phyloP scores from a whole-genome alignment of 2,888 invertebrate genomes.

The Athrips mouffetella region DNA sequence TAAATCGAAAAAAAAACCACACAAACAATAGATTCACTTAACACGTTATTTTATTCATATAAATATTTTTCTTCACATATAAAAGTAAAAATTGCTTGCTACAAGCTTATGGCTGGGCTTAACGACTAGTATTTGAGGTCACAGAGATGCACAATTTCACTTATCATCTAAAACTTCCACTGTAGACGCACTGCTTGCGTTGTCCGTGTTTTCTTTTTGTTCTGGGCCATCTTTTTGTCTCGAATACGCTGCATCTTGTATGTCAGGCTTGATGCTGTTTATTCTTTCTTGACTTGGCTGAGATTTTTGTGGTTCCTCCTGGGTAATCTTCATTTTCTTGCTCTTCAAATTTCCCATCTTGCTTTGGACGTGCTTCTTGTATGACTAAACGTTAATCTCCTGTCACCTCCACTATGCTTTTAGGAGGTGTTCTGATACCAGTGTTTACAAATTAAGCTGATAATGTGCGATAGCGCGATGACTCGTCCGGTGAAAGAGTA shows the following conservation, averaged over 20 bases:
- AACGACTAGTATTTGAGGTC: conserved; percentile 9
- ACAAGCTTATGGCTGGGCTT: background rate
- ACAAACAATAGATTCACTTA: no score
- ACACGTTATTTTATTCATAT: background rate
- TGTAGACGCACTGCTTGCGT: conserved; percentile 68
- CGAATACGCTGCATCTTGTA: conserved; percentile 31
- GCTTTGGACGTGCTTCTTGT: conserved; percentile 23
- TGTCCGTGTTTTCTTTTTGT: conserved; percentile 36
- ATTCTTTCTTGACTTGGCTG: conserved; percentile 35
- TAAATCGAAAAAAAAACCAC: no score
- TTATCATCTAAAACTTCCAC: conserved; percentile 71
- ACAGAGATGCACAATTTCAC: conserved; percentile 33
- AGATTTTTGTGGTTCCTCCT: conserved; percentile 35
- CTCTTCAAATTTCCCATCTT: conserved; percentile 70
- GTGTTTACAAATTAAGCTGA: conserved; percentile 24
- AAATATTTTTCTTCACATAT: no score
- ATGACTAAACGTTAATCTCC: background rate
- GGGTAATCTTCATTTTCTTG: conserved; percentile 63
- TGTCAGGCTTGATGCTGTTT: conserved; percentile 54
- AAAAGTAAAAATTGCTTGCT: background rate
- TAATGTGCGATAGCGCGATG: conserved; percentile 48
- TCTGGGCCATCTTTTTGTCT: conserved; percentile 36
- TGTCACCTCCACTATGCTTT: background rate
- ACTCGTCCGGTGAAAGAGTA: conserved; percentile 53
- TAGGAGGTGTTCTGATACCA: conserved; percentile 20